Conservation (phyloP, 2,797 vertebrate genomes). For the Sebastes iracundus region DNA sequence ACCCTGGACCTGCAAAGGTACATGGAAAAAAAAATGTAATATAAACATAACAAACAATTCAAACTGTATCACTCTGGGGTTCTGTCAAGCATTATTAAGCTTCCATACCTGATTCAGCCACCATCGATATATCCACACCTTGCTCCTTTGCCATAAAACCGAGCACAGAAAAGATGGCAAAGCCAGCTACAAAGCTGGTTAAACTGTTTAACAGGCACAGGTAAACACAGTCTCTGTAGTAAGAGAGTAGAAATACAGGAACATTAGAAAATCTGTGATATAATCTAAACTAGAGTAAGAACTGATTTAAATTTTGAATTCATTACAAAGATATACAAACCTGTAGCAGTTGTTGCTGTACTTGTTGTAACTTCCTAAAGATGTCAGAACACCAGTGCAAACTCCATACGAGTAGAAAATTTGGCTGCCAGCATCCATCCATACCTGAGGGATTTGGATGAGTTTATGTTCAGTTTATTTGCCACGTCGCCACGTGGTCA, state of each 20-base stretch:
- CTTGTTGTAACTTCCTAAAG: conserved; percentile 85
- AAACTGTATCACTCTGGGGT: not conserved
- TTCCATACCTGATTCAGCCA: conserved; percentile 90
- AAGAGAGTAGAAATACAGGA: conserved; percentile 4
- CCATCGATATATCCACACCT: conserved; percentile 89
- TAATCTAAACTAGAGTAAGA: not conserved
- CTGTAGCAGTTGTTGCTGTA: conserved; percentile 86
- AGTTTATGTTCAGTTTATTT: not conserved
- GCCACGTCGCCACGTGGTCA: not conserved
- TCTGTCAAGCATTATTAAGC: not conserved
- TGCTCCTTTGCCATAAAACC: conserved; percentile 96
- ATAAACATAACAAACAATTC: not conserved
- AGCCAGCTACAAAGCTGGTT: conserved; percentile 94
- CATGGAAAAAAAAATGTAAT: not conserved
- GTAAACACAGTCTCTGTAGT: conserved; percentile 88
- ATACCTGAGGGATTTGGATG: conserved; percentile 72
- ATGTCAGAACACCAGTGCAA: conserved; percentile 81
- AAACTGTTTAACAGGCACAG: conserved; percentile 93
- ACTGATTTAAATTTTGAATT: not conserved
- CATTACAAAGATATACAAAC: conserved; percentile 49
- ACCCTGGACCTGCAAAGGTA: conserved; percentile 87
- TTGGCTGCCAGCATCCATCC: conserved; percentile 87
- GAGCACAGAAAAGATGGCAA: conserved; percentile 94
- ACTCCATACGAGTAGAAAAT: conserved; percentile 86
- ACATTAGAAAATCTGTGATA: not conserved